Conservation (phyloP, 1,140 invertebrate genomes). For the Listronotus bonariensis region DNA sequence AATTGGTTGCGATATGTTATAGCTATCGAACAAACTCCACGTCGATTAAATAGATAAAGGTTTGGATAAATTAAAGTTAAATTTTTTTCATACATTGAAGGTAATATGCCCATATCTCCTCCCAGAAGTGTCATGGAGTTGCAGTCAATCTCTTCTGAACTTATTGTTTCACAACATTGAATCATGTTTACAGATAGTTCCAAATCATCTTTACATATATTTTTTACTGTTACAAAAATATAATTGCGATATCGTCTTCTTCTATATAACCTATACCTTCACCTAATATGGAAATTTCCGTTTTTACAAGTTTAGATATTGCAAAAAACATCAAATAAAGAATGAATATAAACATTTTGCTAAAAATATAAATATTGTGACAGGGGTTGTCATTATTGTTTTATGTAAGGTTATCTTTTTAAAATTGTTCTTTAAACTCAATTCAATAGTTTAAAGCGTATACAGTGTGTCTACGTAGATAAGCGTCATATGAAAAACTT, state of each 20-base stretch:
- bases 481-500: too few species aligned
- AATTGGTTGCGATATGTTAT: constrained; percentile 29
- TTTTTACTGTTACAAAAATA: constrained; percentile 38
- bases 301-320: not conserved
- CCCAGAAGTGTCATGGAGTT: constrained; percentile 36
- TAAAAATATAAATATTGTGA: too few species aligned
- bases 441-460: too few species aligned
- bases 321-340: too few species aligned
- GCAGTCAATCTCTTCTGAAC: constrained; percentile 23
- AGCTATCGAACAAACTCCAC: constrained; percentile 28
- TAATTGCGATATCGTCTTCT: constrained; percentile 33
- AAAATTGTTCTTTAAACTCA: too few species aligned
- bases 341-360: too few species aligned
- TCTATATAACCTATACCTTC: constrained; percentile 24
- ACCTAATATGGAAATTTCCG: constrained; percentile 22
- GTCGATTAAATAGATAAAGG: constrained; percentile 31
- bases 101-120: too few species aligned
- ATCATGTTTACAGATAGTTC: constrained; percentile 34
- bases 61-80: constrained; percentile 40
- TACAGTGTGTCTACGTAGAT: too few species aligned
- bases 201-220: constrained; percentile 30
- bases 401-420: too few species aligned
- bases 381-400: too few species aligned
- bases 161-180: constrained; percentile 33
- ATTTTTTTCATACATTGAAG: constrained; percentile 30